Evolutionary conservation across 2,888 invertebrate genomes (phyloP).

Genomic region (Gryllus longicercus): DNA sequence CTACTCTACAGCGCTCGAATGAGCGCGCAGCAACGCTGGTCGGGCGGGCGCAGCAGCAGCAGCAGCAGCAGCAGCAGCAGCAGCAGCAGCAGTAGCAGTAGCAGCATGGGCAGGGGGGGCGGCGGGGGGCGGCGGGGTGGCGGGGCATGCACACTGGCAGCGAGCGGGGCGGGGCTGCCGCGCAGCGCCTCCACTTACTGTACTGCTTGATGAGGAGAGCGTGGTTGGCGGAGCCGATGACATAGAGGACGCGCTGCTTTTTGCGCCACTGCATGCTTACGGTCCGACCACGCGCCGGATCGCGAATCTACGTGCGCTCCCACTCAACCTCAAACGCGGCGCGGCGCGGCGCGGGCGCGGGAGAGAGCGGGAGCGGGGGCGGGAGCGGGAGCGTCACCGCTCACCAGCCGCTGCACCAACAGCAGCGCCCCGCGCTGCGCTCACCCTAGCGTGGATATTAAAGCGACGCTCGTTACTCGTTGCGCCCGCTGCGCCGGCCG

Average conservation of each 20-base stretch:
- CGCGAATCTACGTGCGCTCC: background rate
- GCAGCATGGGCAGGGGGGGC: background rate
- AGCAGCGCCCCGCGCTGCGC: background rate
- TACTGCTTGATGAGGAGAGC: conserved; percentile 40
- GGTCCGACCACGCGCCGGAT: background rate
- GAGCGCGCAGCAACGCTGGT: no score
- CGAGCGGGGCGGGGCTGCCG: background rate
- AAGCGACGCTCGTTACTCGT: background rate
- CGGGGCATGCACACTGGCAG: conserved; percentile 17
- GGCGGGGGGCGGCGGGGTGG: background rate
- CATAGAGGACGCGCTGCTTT: conserved; percentile 37
- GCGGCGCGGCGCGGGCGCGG: background rate
- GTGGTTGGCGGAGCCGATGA: conserved; percentile 41
- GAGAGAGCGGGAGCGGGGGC: background rate
- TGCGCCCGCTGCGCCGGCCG: background rate
- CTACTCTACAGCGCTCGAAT: no score
- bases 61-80: background rate
- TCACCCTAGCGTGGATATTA: conserved; percentile 6
- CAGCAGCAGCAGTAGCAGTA: background rate
- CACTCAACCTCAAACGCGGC: background rate
- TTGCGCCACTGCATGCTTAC: conserved; percentile 38
- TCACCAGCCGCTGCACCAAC: background rate
- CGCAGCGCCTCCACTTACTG: conserved; percentile 33
- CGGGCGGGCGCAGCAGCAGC: no score
- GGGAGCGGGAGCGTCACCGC: background rate